These are phyloP conservation scores for Tachuris rubrigastra DNA, from an alignment of 2,113 vertebrate genomes.

Conservation along the genomic window DNA sequence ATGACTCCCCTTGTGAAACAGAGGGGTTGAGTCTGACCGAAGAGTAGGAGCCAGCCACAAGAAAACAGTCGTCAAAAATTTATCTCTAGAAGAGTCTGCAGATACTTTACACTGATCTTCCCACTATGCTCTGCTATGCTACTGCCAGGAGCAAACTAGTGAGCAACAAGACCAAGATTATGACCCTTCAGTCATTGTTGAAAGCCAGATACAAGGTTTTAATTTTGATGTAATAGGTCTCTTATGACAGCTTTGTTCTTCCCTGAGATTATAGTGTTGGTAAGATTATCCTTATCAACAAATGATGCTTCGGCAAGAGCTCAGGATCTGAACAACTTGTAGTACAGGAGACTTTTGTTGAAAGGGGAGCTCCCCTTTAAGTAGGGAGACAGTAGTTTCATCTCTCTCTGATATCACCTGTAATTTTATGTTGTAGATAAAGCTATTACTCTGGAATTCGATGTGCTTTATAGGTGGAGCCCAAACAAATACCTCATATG, in stretches of 20 bases:
- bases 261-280: background rate
- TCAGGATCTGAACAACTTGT: background rate
- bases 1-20: background rate
- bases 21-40: background rate
- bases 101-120: background rate
- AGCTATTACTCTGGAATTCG: conserved; percentile 4
- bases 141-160: background rate
- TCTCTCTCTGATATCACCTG: background rate
- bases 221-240: background rate
- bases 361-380: background rate
- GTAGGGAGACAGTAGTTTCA: background rate
- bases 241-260: background rate
- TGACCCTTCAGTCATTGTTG: background rate
- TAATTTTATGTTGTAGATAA: background rate
- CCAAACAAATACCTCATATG: background rate
- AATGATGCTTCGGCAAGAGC: background rate
- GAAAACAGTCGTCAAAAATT: background rate
- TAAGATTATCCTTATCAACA: background rate
- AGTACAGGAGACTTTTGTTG: background rate
- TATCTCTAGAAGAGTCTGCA: background rate
- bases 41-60: background rate
- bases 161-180: background rate
- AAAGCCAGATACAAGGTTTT: background rate
- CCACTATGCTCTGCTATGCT: background rate
- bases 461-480: conserved; percentile 18